Evolutionary conservation across 1,140 invertebrate species (phyloP).

Genomic region (Drosophila auraria): DNA sequence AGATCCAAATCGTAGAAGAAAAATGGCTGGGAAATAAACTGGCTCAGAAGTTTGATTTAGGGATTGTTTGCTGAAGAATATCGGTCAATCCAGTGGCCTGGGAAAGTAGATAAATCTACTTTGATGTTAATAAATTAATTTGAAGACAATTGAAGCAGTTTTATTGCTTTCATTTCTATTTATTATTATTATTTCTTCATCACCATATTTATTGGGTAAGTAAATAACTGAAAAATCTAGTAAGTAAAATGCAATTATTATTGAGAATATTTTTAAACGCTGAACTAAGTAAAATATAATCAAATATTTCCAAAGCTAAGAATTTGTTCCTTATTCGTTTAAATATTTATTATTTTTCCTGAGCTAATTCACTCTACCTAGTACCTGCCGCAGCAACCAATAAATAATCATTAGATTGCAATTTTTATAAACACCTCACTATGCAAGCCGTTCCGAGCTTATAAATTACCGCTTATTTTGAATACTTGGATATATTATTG

Average conservation of each 20-base stretch:
- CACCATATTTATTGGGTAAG: neutral
- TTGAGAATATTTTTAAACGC: neutral
- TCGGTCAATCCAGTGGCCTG: constrained; percentile 20
- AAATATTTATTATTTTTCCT: neutral
- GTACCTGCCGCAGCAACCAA: accelerated
- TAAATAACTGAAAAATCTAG: neutral
- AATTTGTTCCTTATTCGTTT: too few species aligned
- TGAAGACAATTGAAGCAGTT: too few species aligned
- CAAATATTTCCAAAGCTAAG: neutral
- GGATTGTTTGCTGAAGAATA: constrained; percentile 3
- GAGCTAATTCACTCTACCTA: neutral
- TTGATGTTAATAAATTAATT: neutral
- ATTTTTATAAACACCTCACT: too few species aligned
- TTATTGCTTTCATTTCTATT: too few species aligned
- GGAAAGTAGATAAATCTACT: neutral
- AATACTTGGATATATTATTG: constrained; percentile 21
- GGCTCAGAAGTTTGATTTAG: constrained; percentile 11
- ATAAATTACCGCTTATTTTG: neutral
- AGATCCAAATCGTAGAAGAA: constrained; percentile 35
- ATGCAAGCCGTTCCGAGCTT: too few species aligned
- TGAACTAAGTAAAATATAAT: neutral
- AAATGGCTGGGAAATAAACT: constrained; percentile 33
- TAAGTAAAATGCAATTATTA: too few species aligned
- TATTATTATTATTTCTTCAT: too few species aligned
- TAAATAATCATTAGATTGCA: neutral